Percentiles rank a stretch among this genome's conserved stretches.
Conservation (phyloP, 2,888 invertebrate species). For the Ectobius pallidus region DNA sequence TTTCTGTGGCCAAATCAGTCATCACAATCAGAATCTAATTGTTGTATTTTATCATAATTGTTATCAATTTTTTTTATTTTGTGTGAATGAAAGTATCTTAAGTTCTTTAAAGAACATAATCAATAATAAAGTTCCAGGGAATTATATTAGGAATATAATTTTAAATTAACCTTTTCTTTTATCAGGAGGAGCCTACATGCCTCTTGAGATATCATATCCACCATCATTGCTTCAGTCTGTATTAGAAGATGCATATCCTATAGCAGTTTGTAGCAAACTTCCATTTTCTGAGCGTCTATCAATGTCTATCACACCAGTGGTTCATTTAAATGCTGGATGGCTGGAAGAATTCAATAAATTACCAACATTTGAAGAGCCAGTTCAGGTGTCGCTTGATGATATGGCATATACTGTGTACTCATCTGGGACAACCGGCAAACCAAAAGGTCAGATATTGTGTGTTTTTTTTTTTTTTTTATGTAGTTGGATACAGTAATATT, state of each 20-base stretch:
- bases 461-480: background rate
- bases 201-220: slow-evolving; percentile 47
- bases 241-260: slow-evolving; percentile 46
- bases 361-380: slow-evolving; percentile 24
- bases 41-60: too few relatives aligned
- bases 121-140: too few relatives aligned
- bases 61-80: too few relatives aligned
- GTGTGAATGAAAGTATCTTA: too few relatives aligned
- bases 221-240: slow-evolving; percentile 45
- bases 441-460: slow-evolving; percentile 46
- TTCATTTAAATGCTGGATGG: slow-evolving; percentile 43
- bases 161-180: too few relatives aligned
- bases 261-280: slow-evolving; percentile 46
- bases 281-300: slow-evolving; percentile 38
- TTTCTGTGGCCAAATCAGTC: too few relatives aligned
- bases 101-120: too few relatives aligned
- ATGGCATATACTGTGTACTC: slow-evolving; percentile 47
- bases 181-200: slow-evolving; percentile 47
- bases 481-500: background rate
- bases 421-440: slow-evolving; percentile 48
- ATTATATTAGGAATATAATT: too few relatives aligned
- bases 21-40: too few relatives aligned
- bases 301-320: slow-evolving; percentile 8
- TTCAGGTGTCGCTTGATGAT: slow-evolving; percentile 45
- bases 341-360: slow-evolving; percentile 14